Evolutionary conservation across 2,113 vertebrate species (phyloP).

Genomic region (Panthera leo): DNA sequence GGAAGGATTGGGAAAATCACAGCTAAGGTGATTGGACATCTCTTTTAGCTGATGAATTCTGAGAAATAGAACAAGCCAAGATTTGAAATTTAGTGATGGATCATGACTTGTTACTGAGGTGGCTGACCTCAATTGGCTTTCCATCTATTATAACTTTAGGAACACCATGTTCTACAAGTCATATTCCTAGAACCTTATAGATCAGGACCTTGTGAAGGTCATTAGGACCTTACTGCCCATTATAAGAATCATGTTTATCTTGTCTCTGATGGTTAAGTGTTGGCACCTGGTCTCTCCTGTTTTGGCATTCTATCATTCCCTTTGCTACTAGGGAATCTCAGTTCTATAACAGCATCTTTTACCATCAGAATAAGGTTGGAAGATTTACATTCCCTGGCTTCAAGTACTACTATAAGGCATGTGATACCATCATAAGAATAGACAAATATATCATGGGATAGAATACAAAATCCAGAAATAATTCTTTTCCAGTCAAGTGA

Average conservation of each 20-base stretch:
- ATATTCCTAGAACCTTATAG: background rate
- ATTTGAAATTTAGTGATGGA: background rate
- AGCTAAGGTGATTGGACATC: background rate
- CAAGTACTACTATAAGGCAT: background rate
- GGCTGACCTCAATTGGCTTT: background rate
- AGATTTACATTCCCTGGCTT: background rate
- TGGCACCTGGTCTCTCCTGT: background rate
- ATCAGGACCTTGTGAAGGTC: background rate
- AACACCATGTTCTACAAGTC: background rate
- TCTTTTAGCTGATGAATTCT: background rate
- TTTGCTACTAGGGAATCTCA: background rate
- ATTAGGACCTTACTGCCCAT: background rate
- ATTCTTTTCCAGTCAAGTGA: background rate
- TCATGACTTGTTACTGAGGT: background rate
- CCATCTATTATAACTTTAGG: background rate
- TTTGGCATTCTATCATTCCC: background rate
- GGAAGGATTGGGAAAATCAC: background rate
- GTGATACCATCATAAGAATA: background rate
- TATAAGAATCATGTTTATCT: background rate
- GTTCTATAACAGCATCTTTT: background rate
- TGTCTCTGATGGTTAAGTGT: background rate
- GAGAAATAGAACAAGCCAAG: background rate
- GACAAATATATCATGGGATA: background rate
- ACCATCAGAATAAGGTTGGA: background rate
- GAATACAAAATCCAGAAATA: background rate